Conservation (phyloP, 2,888 invertebrate species). For the Alloplasta piceator region DNA sequence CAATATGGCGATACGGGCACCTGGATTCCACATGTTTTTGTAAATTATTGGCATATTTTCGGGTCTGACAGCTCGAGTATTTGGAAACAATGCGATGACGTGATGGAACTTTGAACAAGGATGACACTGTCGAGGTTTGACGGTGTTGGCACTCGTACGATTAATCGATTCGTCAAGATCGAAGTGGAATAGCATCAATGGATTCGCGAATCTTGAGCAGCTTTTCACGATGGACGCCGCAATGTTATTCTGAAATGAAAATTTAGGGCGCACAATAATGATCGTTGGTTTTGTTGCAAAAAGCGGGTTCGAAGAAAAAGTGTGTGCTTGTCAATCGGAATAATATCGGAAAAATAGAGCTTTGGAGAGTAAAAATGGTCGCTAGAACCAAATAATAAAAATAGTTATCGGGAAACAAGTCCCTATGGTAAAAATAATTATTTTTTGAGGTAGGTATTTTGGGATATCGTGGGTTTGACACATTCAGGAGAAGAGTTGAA, state of each 20-base stretch:
- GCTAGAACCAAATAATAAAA: too few relatives aligned
- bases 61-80: slow-evolving; percentile 6
- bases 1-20: slow-evolving; percentile 47
- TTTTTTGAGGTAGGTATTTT: too few relatives aligned
- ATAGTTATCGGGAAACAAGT: too few relatives aligned
- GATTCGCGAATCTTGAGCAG: slow-evolving; percentile 3
- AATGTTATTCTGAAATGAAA: slow-evolving; percentile 13
- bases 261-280: neutral
- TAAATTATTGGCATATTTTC: slow-evolving; percentile 37
- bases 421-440: too few relatives aligned
- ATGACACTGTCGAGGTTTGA: neutral
- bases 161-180: neutral
- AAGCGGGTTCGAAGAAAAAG: neutral
- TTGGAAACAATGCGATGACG: slow-evolving; percentile 45
- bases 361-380: too few relatives aligned
- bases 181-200: neutral
- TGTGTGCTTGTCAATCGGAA: too few relatives aligned
- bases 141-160: neutral
- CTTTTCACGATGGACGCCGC: neutral
- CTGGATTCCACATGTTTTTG: slow-evolving; percentile 47
- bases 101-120: slow-evolving; percentile 31
- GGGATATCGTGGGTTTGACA: too few relatives aligned
- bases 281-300: too few relatives aligned
- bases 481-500: too few relatives aligned
- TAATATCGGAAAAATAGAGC: too few relatives aligned